Evolutionary conservation across 2,888 invertebrate species (phyloP), one percentile per base, ranked within the genome.

Genomic region (Conops quadrifasciatus): DNA sequence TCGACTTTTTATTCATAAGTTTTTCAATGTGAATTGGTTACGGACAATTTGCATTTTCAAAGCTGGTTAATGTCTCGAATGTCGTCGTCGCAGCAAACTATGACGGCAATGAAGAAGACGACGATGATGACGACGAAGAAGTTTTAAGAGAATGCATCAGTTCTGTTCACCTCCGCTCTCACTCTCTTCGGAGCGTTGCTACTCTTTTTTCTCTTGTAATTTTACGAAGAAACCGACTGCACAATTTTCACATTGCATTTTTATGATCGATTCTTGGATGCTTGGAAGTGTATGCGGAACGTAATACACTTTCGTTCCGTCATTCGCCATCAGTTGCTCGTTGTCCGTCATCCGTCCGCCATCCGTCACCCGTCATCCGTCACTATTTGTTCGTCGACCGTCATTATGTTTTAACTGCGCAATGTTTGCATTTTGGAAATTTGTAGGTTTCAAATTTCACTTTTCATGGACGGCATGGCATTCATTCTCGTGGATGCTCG

Each of bases 11-110:
- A 63, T 70, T 70, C 64, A 67, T 72, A 71, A 70, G 63, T 49
- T 71, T 70, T 53, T 64, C 62, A 30, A 69, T 70, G 71, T 58
- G 72, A 71, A 74, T 74, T 74, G 71, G 74, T 62, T 67, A 69
- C 67, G 71, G 64, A 60, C 63, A 74, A 74, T 74, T 74, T 74
- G 71, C 74, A 74, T 74, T 74, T 74, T 72, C 51, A 72, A 72
- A 43, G 71, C 72, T 71, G 68, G 64, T 73, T 65, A 73, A 68
- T 71, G 69, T 67, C 63, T 45, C 68, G 66, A 71, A 51, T 73
- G 71, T 68, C 71, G 71, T n/a, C 62, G 36, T 36, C 36, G 36
- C 36, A 36, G 36, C 36, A 36, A 36, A 36, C 36, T 36, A 7
- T 4, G 9, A 36, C 9, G 36, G 36, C 36, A 36, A 36, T 36